These are phyloP conservation scores for Heterotilapia buettikoferi DNA, from an alignment of 2,113 vertebrate species.

Conservation along the genomic window DNA sequence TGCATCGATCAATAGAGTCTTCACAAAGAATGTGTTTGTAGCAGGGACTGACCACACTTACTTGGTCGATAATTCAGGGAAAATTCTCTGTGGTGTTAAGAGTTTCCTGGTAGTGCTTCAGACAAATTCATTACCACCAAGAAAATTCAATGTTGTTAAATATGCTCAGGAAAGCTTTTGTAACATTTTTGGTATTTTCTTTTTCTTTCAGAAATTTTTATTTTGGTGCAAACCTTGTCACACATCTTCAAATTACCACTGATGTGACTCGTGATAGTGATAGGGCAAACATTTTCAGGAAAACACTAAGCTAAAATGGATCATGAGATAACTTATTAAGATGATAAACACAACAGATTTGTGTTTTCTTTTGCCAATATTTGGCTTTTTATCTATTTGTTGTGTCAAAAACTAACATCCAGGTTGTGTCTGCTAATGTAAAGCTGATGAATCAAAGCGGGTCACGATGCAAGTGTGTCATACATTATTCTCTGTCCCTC, in stretches of 20 bases:
- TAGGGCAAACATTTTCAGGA: background rate
- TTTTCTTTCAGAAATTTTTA: background rate
- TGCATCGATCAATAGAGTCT: background rate
- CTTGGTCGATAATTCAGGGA: background rate
- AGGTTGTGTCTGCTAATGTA: background rate
- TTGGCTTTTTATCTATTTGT: background rate
- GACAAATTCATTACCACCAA: background rate
- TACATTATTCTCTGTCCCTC: background rate
- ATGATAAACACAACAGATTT: background rate
- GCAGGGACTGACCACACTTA: background rate
- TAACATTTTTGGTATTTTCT: background rate
- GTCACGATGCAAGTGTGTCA: slow-evolving; percentile 12
- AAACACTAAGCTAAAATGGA: background rate
- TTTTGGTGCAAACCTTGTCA: background rate
- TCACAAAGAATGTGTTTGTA: background rate
- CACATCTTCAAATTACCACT: background rate
- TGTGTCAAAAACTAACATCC: background rate
- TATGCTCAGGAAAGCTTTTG: background rate
- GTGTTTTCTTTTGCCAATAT: background rate
- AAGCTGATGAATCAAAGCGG: slow-evolving; percentile 1
- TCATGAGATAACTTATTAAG: background rate
- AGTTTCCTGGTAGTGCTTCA: background rate
- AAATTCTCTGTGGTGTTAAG: background rate
- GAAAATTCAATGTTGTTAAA: background rate
- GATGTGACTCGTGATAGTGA: background rate